Evolutionary conservation across 92 coral and sea anemone species (phyloP).

Genomic region (Bergia puertoricense): DNA sequence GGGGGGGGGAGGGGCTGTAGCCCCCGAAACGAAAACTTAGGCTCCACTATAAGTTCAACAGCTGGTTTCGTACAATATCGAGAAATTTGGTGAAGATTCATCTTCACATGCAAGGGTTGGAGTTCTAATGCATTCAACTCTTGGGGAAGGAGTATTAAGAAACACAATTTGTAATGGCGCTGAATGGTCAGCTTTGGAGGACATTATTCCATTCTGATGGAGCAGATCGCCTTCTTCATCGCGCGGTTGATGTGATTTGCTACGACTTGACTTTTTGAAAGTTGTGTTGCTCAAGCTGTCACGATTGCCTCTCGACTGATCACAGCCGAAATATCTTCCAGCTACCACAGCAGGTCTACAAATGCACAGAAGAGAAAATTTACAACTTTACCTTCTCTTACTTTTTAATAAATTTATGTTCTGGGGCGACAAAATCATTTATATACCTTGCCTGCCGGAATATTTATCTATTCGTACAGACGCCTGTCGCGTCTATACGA

Average conservation of each 20-base stretch:
- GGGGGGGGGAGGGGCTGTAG: too few relatives aligned
- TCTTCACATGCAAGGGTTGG: background rate
- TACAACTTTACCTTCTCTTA: too few relatives aligned
- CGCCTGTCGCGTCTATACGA: background rate
- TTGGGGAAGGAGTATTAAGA: background rate
- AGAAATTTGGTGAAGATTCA: background rate
- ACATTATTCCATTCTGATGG: background rate
- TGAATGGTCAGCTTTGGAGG: background rate
- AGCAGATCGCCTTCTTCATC: background rate
- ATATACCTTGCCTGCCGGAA: too few relatives aligned
- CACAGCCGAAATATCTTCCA: conserved; percentile 55
- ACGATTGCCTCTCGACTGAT: conserved; percentile 29
- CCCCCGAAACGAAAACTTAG: too few relatives aligned
- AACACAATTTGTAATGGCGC: background rate
- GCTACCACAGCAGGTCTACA: conserved; percentile 19
- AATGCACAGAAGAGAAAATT: too few relatives aligned
- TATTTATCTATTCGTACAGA: background rate
- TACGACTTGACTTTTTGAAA: conserved; percentile 19
- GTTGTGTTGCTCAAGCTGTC: conserved; percentile 32
- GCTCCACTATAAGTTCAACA: background rate
- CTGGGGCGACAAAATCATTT: too few relatives aligned
- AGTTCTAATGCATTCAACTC: background rate
- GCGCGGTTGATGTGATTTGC: background rate
- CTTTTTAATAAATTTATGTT: too few relatives aligned
- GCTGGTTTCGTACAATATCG: background rate